Percentiles rank a stretch among this genome's conserved stretches.
Conservation (phyloP, 2,888 invertebrate genomes). For the Lucinisca nassula region DNA sequence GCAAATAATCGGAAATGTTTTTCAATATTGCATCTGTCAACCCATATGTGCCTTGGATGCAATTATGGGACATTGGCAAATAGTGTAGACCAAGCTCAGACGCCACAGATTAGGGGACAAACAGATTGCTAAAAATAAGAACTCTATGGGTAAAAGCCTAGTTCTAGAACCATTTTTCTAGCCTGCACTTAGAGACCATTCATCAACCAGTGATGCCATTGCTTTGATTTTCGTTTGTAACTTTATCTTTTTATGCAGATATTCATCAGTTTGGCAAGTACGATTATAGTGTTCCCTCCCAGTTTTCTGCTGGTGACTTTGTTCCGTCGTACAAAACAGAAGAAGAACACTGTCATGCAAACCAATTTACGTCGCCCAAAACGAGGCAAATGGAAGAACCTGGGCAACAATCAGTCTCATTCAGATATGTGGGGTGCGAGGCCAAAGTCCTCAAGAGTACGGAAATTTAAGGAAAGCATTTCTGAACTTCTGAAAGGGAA, state of each 20-base stretch:
- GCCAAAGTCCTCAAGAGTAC: constrained; percentile 71
- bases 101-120: too few species aligned
- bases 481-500: constrained; percentile 80
- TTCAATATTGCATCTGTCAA: too few species aligned
- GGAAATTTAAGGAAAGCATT: constrained; percentile 84
- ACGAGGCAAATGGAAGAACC: constrained; percentile 85
- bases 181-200: too few species aligned
- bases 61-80: too few species aligned
- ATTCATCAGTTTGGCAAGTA: constrained; percentile 86
- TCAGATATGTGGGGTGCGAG: constrained; percentile 73
- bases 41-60: too few species aligned
- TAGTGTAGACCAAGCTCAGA: too few species aligned
- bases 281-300: constrained; percentile 87
- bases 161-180: too few species aligned
- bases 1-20: too few species aligned
- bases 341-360: constrained; percentile 83
- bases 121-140: too few species aligned
- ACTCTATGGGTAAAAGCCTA: too few species aligned
- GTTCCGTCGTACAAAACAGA: constrained; percentile 84
- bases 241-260: constrained; percentile 80
- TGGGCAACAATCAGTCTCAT: constrained; percentile 69
- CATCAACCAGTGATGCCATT: too few species aligned
- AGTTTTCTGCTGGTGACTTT: constrained; percentile 86
- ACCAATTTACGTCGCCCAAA: constrained; percentile 80
- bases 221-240: too few species aligned